Evolutionary conservation across 2,888 invertebrate species (phyloP), one percentile per base, ranked within the genome.

Genomic region (Cactoblastis cactorum): DNA sequence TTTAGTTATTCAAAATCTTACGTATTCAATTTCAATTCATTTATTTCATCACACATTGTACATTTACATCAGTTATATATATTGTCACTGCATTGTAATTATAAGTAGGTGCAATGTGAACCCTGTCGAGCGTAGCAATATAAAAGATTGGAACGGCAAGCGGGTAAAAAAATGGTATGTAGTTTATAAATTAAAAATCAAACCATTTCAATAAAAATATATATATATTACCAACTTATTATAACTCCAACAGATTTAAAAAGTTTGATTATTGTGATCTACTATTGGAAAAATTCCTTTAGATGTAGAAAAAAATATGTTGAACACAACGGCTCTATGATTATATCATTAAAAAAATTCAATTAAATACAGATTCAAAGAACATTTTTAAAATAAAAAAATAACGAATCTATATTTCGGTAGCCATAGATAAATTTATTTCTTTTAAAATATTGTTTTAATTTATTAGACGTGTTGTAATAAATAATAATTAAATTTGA

Each of bases 381-480:
- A 68, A 71, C 73, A 59, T 63, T 69, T 67, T 58, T 19, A 33
- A 45, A 45, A 50, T 50, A 19, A 50, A 46, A 22, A 22, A 17
- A 49, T 8, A 12, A 14, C 24, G 1, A 8, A 11, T 11, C 14
- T 12, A 8, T 34, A 41, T 45, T 45, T 43, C 28, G 49, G 52
- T 38, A 52, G 52, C 33, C n/a, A 22, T 51, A 37, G 50, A 43
- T 32, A n/a, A 34, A 46, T 46, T 46, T 12, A 19, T n/a, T 17
- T 1, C 35, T 2, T 35, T 47, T 22, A 35, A 12, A 47, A 22
- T 18, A 5, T 4, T 12, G 35, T 22, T 47, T 12, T 35, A 11
- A 18, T 47, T 22, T 24, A 12, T 19, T 47, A 22, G 14, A 35
- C 22, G 8, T 2, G 43, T 43, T 43, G 18, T n/a, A 8, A 28